Percentiles rank a stretch among this genome's conserved stretches.
phyloP scores from a whole-genome alignment of 2,888 invertebrate species.

The Pristionchus exspectatus region DNA sequence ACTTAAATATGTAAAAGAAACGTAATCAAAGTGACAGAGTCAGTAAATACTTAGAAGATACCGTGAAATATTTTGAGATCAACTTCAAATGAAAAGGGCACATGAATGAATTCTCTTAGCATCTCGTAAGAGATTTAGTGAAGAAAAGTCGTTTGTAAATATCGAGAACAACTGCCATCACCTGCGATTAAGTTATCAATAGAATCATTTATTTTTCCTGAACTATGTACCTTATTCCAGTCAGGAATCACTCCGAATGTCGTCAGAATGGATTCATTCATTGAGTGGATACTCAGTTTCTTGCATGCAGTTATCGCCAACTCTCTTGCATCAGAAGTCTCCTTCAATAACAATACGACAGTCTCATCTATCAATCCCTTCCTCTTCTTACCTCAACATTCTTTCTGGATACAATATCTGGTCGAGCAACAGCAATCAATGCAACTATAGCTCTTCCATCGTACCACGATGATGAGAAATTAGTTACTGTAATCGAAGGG shows the following conservation, averaged over 20 bases:
- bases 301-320: neutral
- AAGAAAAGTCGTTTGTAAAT: conserved; percentile 10
- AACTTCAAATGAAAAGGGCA: neutral
- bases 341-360: neutral
- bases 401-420: conserved; percentile 17
- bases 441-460: conserved; percentile 39
- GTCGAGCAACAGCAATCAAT: conserved; percentile 15
- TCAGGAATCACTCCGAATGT: conserved; percentile 9
- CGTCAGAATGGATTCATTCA: neutral
- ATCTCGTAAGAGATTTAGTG: neutral
- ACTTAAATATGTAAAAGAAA: neutral
- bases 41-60: neutral
- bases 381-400: neutral
- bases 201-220: neutral
- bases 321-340: neutral
- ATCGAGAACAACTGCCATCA: conserved; percentile 14
- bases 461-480: conserved; percentile 50
- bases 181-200: neutral
- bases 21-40: neutral
- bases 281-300: neutral
- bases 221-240: conserved; percentile 27
- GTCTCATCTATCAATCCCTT: neutral
- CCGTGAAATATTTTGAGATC: neutral
- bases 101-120: neutral
- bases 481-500: conserved; percentile 3